These are phyloP conservation scores for Pempheris klunzingeri DNA, from an alignment of 2,797 vertebrate genomes.

Conservation along the genomic window DNA sequence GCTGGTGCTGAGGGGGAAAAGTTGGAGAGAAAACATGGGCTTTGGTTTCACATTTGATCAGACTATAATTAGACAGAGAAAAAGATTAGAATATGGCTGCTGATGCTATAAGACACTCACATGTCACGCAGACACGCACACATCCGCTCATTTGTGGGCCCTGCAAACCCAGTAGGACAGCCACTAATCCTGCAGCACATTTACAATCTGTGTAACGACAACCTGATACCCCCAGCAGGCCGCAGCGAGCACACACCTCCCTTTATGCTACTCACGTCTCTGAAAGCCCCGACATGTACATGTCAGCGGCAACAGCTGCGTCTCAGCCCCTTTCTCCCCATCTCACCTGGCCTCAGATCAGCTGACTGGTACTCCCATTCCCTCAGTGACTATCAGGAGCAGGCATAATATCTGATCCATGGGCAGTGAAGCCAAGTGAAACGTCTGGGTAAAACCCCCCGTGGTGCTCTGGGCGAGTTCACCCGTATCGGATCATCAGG, in stretches of 20 bases:
- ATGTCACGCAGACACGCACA: slow-evolving; percentile 27
- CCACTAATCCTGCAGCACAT: slow-evolving; percentile 76
- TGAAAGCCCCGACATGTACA: slow-evolving; percentile 78
- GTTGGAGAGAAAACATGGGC: slow-evolving; percentile 54
- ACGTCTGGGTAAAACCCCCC: slow-evolving; percentile 19
- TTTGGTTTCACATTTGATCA: slow-evolving; percentile 73
- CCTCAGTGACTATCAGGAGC: neutral
- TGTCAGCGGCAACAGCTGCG: slow-evolving; percentile 83
- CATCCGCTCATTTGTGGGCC: slow-evolving; percentile 45
- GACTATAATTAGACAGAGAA: slow-evolving; percentile 68
- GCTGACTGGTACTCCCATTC: slow-evolving; percentile 32
- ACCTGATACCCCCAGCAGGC: slow-evolving; percentile 77
- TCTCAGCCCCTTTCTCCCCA: slow-evolving; percentile 67
- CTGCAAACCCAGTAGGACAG: slow-evolving; percentile 60
- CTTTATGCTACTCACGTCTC: slow-evolving; percentile 70
- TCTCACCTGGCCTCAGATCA: slow-evolving; percentile 66
- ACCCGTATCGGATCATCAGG: slow-evolving; percentile 54
- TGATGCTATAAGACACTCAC: slow-evolving; percentile 43
- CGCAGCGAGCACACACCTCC: slow-evolving; percentile 39
- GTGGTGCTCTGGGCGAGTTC: slow-evolving; percentile 14
- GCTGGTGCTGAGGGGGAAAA: slow-evolving; percentile 45
- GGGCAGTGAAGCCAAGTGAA: slow-evolving; percentile 15
- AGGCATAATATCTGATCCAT: slow-evolving; percentile 39
- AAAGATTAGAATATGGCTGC: slow-evolving; percentile 60
- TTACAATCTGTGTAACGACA: slow-evolving; percentile 79